Conservation (phyloP, 2,888 invertebrate species). For the Gryllus longicercus region DNA sequence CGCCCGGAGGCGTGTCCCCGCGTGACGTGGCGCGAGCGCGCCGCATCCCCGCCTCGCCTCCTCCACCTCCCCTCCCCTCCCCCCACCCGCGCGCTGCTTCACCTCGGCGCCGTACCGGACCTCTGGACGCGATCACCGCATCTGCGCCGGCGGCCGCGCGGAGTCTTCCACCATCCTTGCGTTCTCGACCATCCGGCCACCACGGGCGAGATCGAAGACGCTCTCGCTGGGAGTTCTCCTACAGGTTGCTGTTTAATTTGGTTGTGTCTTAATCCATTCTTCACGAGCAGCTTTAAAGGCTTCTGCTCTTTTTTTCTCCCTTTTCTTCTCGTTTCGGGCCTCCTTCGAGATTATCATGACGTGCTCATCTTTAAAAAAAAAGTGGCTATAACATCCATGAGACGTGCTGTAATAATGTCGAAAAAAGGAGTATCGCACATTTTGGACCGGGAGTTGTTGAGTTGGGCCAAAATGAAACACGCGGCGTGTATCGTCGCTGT, state of each 20-base stretch:
- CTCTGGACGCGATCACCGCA: neutral
- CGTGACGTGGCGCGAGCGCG: neutral
- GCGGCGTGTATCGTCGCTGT: neutral
- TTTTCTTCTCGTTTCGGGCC: neutral
- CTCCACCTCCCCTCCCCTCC: neutral
- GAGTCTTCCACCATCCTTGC: too few relatives aligned
- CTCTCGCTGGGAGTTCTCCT: too few relatives aligned
- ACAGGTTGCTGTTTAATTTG: too few relatives aligned
- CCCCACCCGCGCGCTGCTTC: neutral
- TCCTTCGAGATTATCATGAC: neutral
- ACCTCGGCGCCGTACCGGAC: neutral
- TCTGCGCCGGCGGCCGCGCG: too few relatives aligned
- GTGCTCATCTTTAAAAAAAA: neutral
- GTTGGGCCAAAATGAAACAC: neutral
- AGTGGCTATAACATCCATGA: neutral
- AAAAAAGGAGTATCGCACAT: neutral
- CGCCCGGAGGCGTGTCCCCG: conserved; percentile 12
- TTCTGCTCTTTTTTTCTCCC: too few relatives aligned
- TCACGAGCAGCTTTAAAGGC: too few relatives aligned
- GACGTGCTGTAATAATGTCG: neutral
- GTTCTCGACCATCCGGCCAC: too few relatives aligned
- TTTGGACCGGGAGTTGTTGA: neutral
- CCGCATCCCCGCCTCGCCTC: neutral
- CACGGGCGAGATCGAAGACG: too few relatives aligned
- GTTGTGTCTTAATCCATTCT: too few relatives aligned